Evolutionary conservation across 1,140 invertebrate species (phyloP), one percentile per base, ranked within the genome.

Genomic region (Orchestia grillus): DNA sequence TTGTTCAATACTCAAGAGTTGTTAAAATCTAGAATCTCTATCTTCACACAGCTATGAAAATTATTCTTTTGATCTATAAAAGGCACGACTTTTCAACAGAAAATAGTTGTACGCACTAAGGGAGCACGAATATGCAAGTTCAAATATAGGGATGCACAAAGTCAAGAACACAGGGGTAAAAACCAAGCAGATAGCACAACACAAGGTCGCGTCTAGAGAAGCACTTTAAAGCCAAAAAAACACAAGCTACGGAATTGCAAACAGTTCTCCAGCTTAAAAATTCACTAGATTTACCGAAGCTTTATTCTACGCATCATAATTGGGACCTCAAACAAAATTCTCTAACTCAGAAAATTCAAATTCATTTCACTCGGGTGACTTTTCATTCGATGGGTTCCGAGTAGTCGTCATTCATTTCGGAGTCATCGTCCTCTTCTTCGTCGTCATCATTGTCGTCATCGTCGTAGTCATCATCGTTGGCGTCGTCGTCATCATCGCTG

Each of bases 361-460:
- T 36, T 77, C 28, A 77, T 36, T 23, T 36, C 36, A 23, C 28
- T 77, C 62, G 36, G 62, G 41, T 36, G 41, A 43, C 15, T 23
- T 44, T 88, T 45, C 41, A 95, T 36, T 57, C 53, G 15, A 92
- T 87, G 40, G 95, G 40, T 16, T 97, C 96, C 43, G 96, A 96
- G 87, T 96, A 97, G 42, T 97, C 96, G 92, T 97, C 96, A 95
- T 97, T 97, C 96, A 97, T 97, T 96, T 97, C 96, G 0, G 96
- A 97, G 44, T 97, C 96, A 96, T 97, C 96, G 77, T 97, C 96
- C 95, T 97, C 96, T n/a, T 97, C 96, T 44, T 97, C 96, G 62
- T 97, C 96, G 95, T 97, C 96, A 92, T 96, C 96, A 96, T 97
- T 96, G 95, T 97, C 96, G 62, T 97, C 96, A 92, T 97, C 96